These are phyloP conservation scores for Tenthredo livida DNA, from an alignment of 2,888 invertebrate species.

Conservation along the genomic window DNA sequence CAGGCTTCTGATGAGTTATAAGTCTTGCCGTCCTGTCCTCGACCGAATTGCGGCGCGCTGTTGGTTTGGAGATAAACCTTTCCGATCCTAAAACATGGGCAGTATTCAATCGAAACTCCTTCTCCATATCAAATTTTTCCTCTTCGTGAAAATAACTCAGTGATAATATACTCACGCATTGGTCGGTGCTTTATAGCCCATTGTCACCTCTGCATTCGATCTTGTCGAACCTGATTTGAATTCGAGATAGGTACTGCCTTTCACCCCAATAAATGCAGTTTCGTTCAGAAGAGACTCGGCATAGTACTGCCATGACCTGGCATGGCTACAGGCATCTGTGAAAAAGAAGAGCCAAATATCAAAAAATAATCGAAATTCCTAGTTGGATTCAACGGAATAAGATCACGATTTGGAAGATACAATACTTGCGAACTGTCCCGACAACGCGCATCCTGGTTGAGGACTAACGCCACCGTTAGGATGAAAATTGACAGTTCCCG, in stretches of 20 bases:
- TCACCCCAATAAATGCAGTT: constrained; percentile 11
- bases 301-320: constrained; percentile 79
- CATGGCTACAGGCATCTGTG: constrained; percentile 80
- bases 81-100: constrained; percentile 61
- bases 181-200: constrained; percentile 56
- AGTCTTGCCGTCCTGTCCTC: neutral
- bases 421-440: neutral
- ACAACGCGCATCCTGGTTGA: constrained; percentile 78
- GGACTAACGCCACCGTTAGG: constrained; percentile 79
- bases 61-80: constrained; percentile 63
- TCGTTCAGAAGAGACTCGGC: constrained; percentile 75
- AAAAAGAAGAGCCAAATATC: neutral
- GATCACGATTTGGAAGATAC: neutral
- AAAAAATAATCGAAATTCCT: neutral
- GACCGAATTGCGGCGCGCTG: constrained; percentile 60
- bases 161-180: neutral
- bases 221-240: constrained; percentile 55
- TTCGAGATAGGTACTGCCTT: constrained; percentile 54
- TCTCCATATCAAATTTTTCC: neutral
- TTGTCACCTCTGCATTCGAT: constrained; percentile 54
- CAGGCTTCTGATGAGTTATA: too few species aligned
- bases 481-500: constrained; percentile 79
- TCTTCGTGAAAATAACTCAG: neutral
- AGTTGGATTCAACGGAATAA: neutral
- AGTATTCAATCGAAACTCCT: neutral